Conservation (phyloP, 2,797 vertebrate species). For the Crypturellus tataupa region DNA sequence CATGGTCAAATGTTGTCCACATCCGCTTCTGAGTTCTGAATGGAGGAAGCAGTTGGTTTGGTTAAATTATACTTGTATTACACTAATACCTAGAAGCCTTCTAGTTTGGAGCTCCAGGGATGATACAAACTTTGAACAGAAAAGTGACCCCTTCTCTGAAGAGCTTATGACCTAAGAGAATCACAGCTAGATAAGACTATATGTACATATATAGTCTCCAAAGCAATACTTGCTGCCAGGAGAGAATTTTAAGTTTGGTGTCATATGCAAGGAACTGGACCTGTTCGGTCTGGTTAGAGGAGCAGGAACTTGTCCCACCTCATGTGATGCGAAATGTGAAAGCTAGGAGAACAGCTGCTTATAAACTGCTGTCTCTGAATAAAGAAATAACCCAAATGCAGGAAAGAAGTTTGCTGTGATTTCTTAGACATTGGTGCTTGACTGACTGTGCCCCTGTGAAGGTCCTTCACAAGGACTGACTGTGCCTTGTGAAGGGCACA, state of each 20-base stretch:
- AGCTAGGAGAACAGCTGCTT: not conserved
- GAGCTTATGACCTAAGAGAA: not conserved
- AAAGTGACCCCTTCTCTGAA: not conserved
- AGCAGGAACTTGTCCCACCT: not conserved
- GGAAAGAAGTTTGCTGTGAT: rapidly evolving
- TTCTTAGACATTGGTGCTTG: not conserved
- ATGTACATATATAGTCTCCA: not conserved
- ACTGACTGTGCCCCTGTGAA: not conserved
- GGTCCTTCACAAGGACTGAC: no score
- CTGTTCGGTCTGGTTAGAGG: not conserved
- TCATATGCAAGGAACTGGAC: not conserved
- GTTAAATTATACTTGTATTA: not conserved
- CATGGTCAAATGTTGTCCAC: not conserved
- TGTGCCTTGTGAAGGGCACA: no score
- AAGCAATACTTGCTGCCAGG: not conserved
- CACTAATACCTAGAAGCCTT: rapidly evolving
- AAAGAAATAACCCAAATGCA: not conserved
- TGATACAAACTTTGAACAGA: not conserved
- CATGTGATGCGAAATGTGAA: rapidly evolving
- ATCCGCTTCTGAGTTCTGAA: not conserved
- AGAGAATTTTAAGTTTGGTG: not conserved
- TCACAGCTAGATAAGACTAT: rapidly evolving
- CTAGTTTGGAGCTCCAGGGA: not conserved
- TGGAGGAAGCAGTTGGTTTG: not conserved
- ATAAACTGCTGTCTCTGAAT: not conserved